Evolutionary conservation across 2,113 vertebrate species (phyloP).

Genomic region (Rafetus swinhoei): DNA sequence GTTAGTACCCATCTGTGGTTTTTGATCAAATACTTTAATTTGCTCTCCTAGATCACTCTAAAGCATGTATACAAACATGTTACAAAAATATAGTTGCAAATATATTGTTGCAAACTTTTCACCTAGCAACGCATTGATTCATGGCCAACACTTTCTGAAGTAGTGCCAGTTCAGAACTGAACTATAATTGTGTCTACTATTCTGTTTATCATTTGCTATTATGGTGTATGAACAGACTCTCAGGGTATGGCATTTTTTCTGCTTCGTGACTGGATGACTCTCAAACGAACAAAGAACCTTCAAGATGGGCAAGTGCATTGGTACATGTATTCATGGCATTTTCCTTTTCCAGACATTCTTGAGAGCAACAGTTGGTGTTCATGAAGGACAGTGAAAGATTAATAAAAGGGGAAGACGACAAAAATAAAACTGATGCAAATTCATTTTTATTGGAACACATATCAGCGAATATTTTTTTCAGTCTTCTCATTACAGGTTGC

Average conservation of each 20-base stretch:
- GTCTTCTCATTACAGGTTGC: not conserved
- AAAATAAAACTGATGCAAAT: not conserved
- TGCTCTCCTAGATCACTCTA: not conserved
- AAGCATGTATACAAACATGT: not conserved
- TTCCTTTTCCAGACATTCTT: not conserved
- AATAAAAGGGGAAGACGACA: not conserved
- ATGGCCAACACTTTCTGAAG: not conserved
- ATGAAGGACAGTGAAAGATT: not conserved
- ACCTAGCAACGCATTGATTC: not conserved
- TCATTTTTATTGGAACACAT: not conserved
- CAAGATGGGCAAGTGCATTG: not conserved
- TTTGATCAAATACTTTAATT: not conserved
- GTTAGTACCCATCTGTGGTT: not conserved
- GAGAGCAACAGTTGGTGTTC: not conserved
- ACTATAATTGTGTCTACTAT: not conserved
- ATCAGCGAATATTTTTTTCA: not conserved
- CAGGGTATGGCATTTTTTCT: not conserved
- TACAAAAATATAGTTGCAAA: not conserved
- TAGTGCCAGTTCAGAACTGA: not conserved
- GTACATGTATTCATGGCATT: not conserved
- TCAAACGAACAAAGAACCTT: not conserved
- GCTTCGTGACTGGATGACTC: not conserved
- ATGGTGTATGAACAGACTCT: not conserved
- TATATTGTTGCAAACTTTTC: not conserved
- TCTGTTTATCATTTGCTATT: not conserved